Base-by-base conservation (phyloP, 2,888 invertebrate genomes). In the Aradus depressus region DNA sequence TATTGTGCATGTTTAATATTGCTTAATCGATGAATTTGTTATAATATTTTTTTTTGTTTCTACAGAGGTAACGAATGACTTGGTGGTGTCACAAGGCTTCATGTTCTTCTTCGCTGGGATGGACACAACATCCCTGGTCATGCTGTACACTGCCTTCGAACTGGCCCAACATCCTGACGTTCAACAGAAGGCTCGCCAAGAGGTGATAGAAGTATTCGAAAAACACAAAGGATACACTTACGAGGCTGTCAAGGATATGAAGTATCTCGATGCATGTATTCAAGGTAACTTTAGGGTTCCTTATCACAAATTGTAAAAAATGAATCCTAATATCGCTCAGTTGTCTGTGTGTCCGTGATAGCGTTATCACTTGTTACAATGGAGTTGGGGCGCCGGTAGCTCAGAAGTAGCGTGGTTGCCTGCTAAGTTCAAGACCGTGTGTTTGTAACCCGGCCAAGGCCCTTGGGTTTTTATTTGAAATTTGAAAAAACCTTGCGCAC, bases 161-260 rank as follows among this genome's bases (percentile, higher is more conserved):
- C 26, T 54, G 16, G 51, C 51, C 2, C 16, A 22, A 2, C 35
- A 47, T 44, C 51, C 48, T n/a, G 39, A 50, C 10, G 14, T 25
- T 12, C 54, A 54, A 22, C 28, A 43, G 21, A 38, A 21, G 35
- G 51, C 44, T 10, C 34, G 55, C 21, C 19, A 43, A 6, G 55
- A 55, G 47, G 39, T 55, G 3, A 16, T 16, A 3, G 34, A 38
- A 3, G 28, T 41, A 1, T 3, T 10, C 3, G 28, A 54, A 5
- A 50, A 53, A 14, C 34, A 38, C 12, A 51, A 51, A 16, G 25
- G 38, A 8, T 42, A 50, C 18, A 47, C 44, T 10, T 50, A 23
- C 37, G 50, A 55, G 6, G 45, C 41, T 21, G 32, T 55, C 1
- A 53, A 44, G 10, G 44, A 50, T 5, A 53, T 55, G 55, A 34